These are phyloP conservation scores for Cichlasoma orientale DNA, from an alignment of 2,797 vertebrate species.

Conservation along the genomic window DNA sequence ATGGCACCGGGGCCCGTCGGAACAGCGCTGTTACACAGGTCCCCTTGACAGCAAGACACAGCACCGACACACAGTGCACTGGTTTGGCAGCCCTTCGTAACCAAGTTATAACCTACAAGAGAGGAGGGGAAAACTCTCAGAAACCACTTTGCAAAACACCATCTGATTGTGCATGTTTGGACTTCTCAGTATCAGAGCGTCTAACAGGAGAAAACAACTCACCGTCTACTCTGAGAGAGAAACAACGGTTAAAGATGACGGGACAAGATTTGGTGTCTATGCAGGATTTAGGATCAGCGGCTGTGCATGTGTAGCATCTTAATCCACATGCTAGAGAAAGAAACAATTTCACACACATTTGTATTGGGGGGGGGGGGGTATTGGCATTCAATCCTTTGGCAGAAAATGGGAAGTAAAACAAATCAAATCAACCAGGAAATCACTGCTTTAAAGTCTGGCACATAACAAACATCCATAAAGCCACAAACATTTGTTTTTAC, in stretches of 20 bases:
- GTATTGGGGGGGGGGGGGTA: not conserved
- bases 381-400: not conserved
- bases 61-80: not conserved
- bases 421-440: not conserved
- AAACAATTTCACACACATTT: slow-evolving; percentile 4
- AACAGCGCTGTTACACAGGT: slow-evolving; percentile 52
- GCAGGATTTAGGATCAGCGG: slow-evolving; percentile 38
- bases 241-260: slow-evolving; percentile 50
- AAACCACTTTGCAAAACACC: no score
- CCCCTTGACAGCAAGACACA: slow-evolving; percentile 29
- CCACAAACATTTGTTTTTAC: not conserved
- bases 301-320: slow-evolving; percentile 63
- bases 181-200: no score
- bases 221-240: slow-evolving; percentile 20
- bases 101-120: no score
- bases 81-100: slow-evolving; percentile 43
- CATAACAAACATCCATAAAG: not conserved
- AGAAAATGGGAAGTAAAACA: not conserved
- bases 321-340: slow-evolving; percentile 55
- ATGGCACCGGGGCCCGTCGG: slow-evolving; percentile 15
- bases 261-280: slow-evolving; percentile 36
- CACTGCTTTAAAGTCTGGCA: not conserved
- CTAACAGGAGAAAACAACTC: not conserved
- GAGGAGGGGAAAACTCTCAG: no score
- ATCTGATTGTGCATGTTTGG: no score